Base-by-base conservation (phyloP, 2,797 vertebrate genomes). In the Geotria australis region DNA sequence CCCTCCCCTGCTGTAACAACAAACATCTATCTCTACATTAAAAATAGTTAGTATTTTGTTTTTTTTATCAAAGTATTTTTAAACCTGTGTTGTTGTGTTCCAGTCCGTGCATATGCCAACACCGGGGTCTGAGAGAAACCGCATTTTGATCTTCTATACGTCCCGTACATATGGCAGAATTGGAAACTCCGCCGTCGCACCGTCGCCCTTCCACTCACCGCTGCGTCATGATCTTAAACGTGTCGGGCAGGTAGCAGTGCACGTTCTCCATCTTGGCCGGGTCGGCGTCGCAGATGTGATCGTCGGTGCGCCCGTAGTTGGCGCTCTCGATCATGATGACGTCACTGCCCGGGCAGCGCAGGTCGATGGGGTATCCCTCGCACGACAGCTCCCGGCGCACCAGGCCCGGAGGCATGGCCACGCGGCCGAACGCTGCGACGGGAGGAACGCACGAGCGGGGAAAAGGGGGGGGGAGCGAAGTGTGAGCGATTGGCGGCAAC, bases 261-360 rank as follows among this genome's bases (percentile, higher is more conserved):
- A 84, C 79, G 67, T 98, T 98, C 73, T 98, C 91, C 91, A 98
- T 98, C 71, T 98, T 88, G 76, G 95, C 95, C 13, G 88, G 88
- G 73, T 98, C 91, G 24, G 91, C 88, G 24, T 96, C 91, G 61
- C 91, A 98, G 66, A 98, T 98, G 76, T 96, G 95, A 78, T 98
- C 85, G 10, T 98, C 91, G 11, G 91, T 98, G 61, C 91, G 78
- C 62, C 91, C 91, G 38, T 98, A 98, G 76, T 98, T 98, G 60
- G 91, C 85, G 1, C 79, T 98, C 67, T 98, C 91, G 12, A 98
- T 93, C 85, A 94, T 91, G 67, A 98, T 98, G 69, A 98, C 91
- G 69, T 98, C 91, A 70, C 91, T 98, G 72, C 91, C 91, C 3
- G 91, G 91, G 70, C 91, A 98, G 15, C 89, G 77, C 61, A 98